These are phyloP conservation scores for Microchrysa polita DNA, from an alignment of 2,888 invertebrate species.

Conservation along the genomic window DNA sequence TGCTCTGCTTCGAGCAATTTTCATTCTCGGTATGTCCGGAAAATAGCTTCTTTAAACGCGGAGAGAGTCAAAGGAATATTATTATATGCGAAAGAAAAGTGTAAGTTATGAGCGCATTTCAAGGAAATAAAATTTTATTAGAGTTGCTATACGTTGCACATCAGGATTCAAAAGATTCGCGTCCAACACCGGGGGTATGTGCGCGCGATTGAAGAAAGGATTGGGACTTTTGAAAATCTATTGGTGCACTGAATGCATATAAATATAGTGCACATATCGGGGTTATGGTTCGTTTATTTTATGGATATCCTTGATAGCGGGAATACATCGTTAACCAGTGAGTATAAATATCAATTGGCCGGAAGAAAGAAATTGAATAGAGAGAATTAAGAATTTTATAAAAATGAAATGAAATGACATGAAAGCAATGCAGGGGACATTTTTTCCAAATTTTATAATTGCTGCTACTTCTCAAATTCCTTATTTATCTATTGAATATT, in stretches of 20 bases:
- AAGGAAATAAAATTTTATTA: conserved; percentile 38
- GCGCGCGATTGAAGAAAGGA: conserved; percentile 16
- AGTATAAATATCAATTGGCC: conserved; percentile 21
- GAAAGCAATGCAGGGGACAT: too few relatives aligned
- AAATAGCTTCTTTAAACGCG: background rate
- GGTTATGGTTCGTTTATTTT: conserved; percentile 36
- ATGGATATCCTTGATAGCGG: conserved; percentile 38
- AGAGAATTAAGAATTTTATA: too few relatives aligned
- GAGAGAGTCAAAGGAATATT: conserved; percentile 29
- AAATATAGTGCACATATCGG: conserved; percentile 10
- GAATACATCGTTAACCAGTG: conserved; percentile 18
- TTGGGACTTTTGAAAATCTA: background rate
- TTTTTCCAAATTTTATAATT: too few relatives aligned
- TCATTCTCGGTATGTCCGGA: background rate
- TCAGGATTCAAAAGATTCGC: too few relatives aligned
- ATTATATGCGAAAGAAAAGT: conserved; percentile 12
- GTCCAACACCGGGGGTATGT: too few relatives aligned
- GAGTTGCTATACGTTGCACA: background rate
- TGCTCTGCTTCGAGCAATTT: background rate
- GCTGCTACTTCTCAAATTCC: too few relatives aligned
- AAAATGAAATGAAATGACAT: too few relatives aligned
- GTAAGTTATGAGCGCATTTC: conserved; percentile 34
- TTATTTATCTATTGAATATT: too few relatives aligned
- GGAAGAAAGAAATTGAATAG: background rate
- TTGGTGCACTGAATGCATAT: background rate